These are phyloP conservation scores for Chaunax sp. DNA, from an alignment of 2,797 vertebrate species.

Conservation along the genomic window DNA sequence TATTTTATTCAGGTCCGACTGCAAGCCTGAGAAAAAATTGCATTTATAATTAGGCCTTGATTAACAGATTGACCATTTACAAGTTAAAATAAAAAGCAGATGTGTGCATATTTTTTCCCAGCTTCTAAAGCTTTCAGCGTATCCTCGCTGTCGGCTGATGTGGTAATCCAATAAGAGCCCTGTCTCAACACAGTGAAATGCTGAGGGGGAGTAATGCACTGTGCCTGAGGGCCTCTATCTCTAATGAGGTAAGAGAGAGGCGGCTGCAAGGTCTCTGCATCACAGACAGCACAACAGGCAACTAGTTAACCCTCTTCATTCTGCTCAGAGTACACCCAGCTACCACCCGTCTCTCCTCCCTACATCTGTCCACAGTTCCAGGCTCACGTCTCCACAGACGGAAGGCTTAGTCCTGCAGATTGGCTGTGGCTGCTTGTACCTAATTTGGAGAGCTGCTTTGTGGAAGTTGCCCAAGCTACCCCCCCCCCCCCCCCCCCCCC, in stretches of 20 bases:
- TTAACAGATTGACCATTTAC: constrained; percentile 31
- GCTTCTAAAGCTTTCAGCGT: constrained; percentile 42
- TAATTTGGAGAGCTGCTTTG: constrained; percentile 64
- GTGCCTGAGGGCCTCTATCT: constrained; percentile 60
- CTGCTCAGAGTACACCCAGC: constrained; percentile 30
- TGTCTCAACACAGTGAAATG: constrained; percentile 61
- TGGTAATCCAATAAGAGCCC: constrained; percentile 68
- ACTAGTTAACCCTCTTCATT: constrained; percentile 61
- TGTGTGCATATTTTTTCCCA: constrained; percentile 44
- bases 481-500: background rate
- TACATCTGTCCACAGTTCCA: constrained; percentile 30
- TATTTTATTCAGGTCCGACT: constrained; percentile 10
- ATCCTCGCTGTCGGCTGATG: constrained; percentile 45
- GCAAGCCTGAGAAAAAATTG: background rate
- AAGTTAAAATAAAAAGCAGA: constrained; percentile 35
- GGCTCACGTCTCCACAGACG: constrained; percentile 38
- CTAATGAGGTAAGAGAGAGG: constrained; percentile 73
- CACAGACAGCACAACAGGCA: constrained; percentile 64
- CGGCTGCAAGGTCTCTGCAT: constrained; percentile 57
- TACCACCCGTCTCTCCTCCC: constrained; percentile 34
- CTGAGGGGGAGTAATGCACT: constrained; percentile 53
- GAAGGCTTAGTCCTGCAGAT: constrained; percentile 40
- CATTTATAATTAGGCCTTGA: constrained; percentile 21
- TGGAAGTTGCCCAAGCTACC: constrained; percentile 42
- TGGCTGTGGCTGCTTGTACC: constrained; percentile 54